Conservation (phyloP, 37 sponge, comb jelly and placozoan species). For the Tethya wilhelma region DNA sequence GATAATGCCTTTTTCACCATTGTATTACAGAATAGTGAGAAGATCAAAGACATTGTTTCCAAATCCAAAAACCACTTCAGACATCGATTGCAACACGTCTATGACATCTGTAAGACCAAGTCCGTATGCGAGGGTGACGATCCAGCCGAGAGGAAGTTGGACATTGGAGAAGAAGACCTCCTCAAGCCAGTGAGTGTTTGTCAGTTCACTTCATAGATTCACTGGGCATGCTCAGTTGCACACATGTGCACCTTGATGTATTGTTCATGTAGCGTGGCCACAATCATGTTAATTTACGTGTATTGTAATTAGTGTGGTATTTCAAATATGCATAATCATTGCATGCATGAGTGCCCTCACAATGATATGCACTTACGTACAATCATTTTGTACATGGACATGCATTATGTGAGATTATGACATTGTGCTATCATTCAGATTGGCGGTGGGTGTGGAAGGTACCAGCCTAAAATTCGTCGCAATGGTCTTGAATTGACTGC, state of each 20-base stretch:
- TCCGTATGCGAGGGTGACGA: conserved; percentile 84
- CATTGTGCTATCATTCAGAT: not conserved
- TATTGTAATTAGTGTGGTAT: no score
- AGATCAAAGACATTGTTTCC: conserved; percentile 84
- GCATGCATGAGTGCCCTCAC: not conserved
- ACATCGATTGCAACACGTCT: conserved; percentile 82
- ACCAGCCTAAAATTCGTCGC: conserved; percentile 85
- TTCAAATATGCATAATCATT: no score
- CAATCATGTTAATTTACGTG: no score
- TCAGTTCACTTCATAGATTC: no score
- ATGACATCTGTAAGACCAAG: conserved; percentile 88
- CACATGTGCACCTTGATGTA: no score
- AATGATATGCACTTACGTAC: not conserved
- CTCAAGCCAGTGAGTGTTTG: no score
- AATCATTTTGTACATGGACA: not conserved
- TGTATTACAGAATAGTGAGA: conserved; percentile 75
- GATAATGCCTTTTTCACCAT: not conserved
- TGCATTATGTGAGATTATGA: not conserved
- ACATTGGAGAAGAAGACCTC: no score
- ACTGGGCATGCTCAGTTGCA: no score
- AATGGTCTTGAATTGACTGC: conserved; percentile 91
- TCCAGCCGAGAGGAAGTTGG: conserved; percentile 61
- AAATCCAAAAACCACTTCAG: conserved; percentile 63
- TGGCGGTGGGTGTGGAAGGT: conserved; percentile 91
- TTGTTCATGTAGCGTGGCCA: no score